Percentiles rank a stretch among this genome's conserved stretches.
These are phyloP conservation scores for Rhaphigaster nebulosa DNA, from an alignment of 2,888 invertebrate species.

Conservation along the genomic window DNA sequence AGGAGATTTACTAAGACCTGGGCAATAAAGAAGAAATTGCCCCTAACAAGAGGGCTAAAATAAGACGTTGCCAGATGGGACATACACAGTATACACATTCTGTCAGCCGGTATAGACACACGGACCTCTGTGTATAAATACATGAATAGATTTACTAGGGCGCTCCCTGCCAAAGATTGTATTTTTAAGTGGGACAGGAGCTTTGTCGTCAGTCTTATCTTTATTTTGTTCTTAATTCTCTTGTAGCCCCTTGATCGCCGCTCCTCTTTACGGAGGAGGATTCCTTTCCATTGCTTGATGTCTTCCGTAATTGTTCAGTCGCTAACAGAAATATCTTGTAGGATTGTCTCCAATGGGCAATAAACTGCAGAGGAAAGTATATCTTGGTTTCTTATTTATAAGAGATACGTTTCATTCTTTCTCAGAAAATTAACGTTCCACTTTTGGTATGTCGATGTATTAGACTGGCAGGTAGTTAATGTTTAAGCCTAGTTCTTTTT, in stretches of 20 bases:
- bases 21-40: conserved; percentile 38
- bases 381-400: not conserved
- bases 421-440: not conserved
- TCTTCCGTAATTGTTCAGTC: not conserved
- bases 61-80: conserved; percentile 28
- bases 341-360: not conserved
- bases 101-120: conserved; percentile 14
- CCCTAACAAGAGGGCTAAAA: conserved; percentile 34
- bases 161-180: conserved; percentile 29
- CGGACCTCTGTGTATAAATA: conserved; percentile 37
- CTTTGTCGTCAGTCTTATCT: conserved; percentile 18
- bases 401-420: not conserved
- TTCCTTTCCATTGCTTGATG: not conserved
- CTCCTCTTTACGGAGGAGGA: not conserved
- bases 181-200: conserved; percentile 43
- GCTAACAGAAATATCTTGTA: conserved; percentile 22
- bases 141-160: conserved; percentile 1
- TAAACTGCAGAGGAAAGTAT: not conserved
- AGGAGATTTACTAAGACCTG: conserved; percentile 25
- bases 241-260: not conserved
- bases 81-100: conserved; percentile 37
- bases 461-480: not conserved
- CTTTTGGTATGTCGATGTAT: not conserved
- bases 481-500: not conserved
- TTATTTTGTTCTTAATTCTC: not conserved